These are phyloP conservation scores for Hemaris fuciformis DNA, from an alignment of 2,888 invertebrate genomes.

Conservation along the genomic window DNA sequence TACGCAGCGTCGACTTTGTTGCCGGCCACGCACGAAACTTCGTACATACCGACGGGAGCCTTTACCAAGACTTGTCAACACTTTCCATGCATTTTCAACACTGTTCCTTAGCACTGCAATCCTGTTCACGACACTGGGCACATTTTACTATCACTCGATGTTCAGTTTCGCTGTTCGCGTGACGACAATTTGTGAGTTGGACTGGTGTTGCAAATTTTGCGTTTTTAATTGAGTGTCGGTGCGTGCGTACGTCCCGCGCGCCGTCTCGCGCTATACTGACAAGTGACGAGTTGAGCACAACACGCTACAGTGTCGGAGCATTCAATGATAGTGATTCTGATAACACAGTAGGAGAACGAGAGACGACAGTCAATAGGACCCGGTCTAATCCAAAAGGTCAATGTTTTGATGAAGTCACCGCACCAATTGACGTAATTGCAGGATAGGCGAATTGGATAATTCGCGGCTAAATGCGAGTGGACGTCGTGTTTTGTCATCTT, in stretches of 20 bases:
- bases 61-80: conserved; percentile 30
- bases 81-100: conserved; percentile 5
- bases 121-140: conserved; percentile 17
- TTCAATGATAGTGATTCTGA: conserved; percentile 12
- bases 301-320: background rate
- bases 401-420: conserved; percentile 74
- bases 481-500: background rate
- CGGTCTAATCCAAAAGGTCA: conserved; percentile 56
- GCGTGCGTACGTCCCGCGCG: conserved; percentile 1
- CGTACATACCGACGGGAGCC: conserved; percentile 81
- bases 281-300: background rate
- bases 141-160: background rate
- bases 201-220: background rate
- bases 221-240: no score
- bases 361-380: background rate
- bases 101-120: conserved; percentile 29
- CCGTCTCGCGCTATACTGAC: conserved; percentile 2
- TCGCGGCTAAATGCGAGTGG: conserved; percentile 9
- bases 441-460: conserved; percentile 37
- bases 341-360: background rate
- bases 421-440: conserved; percentile 47
- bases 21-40: conserved; percentile 85
- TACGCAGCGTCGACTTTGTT: conserved; percentile 86
- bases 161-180: conserved; percentile 16
- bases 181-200: background rate